A percentile compares a stretch with the other conserved stretches of the same genome.
Evolutionary conservation across 2,888 invertebrate species (phyloP).

Genomic region (Noctuana brunneofusca): DNA sequence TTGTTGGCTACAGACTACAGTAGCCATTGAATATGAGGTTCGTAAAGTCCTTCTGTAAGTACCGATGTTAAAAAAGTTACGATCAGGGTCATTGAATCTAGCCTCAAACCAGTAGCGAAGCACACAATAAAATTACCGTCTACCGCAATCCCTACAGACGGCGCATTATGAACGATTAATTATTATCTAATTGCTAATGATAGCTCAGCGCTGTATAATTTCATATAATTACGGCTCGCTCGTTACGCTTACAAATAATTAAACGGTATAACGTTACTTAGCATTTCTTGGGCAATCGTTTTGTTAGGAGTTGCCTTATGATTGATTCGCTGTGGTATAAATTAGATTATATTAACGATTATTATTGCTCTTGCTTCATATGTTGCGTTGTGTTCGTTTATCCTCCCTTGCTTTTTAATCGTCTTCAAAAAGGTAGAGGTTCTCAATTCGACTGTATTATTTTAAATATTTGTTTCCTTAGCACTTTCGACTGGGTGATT

Average conservation of each 20-base stretch:
- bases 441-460: too few relatives aligned
- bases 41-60: not conserved
- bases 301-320: conserved; percentile 19
- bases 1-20: too few relatives aligned
- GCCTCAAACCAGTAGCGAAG: conserved; percentile 8
- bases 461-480: too few relatives aligned
- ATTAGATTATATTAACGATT: conserved; percentile 8
- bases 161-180: conserved; percentile 31
- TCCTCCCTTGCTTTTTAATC: too few relatives aligned
- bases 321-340: conserved; percentile 18
- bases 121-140: conserved; percentile 9
- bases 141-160: conserved; percentile 7
- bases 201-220: conserved; percentile 24
- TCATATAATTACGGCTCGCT: conserved; percentile 29
- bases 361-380: not conserved
- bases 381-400: not conserved
- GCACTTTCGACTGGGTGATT: too few relatives aligned
- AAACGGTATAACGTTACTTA: conserved; percentile 18
- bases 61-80: not conserved
- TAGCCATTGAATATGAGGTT: too few relatives aligned
- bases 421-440: too few relatives aligned
- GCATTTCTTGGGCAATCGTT: conserved; percentile 13
- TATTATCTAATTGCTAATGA: conserved; percentile 33
- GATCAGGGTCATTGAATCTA: conserved; percentile 21
- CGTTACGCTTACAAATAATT: conserved; percentile 34